Conservation (phyloP, 2,797 vertebrate species). For the Salarias fasciatus region DNA sequence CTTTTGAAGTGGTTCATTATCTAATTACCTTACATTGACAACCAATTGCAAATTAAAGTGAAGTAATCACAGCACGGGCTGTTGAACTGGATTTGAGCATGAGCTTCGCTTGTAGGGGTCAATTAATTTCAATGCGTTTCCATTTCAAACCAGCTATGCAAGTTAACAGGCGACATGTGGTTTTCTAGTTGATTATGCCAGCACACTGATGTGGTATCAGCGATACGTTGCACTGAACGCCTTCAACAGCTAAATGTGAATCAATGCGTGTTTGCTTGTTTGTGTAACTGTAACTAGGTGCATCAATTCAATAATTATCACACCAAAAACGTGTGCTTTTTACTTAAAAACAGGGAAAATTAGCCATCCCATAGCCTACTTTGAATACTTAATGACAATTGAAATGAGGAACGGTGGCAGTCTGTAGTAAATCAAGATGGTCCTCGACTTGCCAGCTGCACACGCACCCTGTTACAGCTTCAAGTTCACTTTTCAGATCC, state of each 20-base stretch:
- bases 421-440: not conserved
- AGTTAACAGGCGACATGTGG: not conserved
- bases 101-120: constrained; percentile 6
- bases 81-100: constrained; percentile 11
- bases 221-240: not conserved
- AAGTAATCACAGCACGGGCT: constrained; percentile 48
- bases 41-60: constrained; percentile 47
- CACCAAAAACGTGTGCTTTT: not conserved
- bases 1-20: constrained; percentile 66
- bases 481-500: not conserved
- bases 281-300: no score
- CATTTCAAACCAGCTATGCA: not conserved
- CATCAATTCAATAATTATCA: no score
- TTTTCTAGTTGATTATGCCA: constrained; percentile 1
- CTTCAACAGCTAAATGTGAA: not conserved
- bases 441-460: not conserved
- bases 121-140: not conserved
- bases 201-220: constrained; percentile 3
- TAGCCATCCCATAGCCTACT: not conserved
- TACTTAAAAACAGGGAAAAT: not conserved
- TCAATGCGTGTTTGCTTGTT: not conserved
- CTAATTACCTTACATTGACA: constrained; percentile 70
- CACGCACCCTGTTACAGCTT: not conserved
- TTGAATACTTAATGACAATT: not conserved
- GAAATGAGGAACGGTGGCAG: not conserved